Conservation (phyloP, 2,113 vertebrate genomes). For the Cryptomyrus ogoouensis region DNA sequence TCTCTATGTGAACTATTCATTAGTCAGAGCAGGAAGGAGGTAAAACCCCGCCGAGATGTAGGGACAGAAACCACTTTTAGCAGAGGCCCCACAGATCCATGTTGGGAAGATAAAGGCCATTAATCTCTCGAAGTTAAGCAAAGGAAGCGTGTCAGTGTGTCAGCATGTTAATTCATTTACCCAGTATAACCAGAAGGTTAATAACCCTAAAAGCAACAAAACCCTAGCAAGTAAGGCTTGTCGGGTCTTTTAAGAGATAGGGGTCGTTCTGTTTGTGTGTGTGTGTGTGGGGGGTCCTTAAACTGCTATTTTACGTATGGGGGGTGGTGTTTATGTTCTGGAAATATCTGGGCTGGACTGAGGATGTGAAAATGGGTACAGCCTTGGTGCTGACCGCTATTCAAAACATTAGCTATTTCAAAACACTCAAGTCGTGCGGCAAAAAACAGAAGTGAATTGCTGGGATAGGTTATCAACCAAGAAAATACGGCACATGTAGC, state of each 20-base stretch:
- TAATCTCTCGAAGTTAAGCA: conserved; percentile 50
- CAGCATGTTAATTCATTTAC: conserved; percentile 51
- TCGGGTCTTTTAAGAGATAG: not conserved
- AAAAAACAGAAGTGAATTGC: not conserved
- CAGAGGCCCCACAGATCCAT: conserved; percentile 51
- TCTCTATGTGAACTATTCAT: conserved; percentile 13
- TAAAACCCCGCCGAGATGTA: conserved; percentile 15
- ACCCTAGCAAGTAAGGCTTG: not conserved
- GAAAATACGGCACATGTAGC: not conserved
- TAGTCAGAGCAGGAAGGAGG: conserved; percentile 22
- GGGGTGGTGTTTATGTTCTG: not conserved
- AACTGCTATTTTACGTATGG: not conserved
- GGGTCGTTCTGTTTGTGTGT: not conserved
- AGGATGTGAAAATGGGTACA: not conserved
- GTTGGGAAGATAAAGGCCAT: conserved; percentile 43
- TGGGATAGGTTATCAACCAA: not conserved
- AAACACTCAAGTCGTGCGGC: not conserved
- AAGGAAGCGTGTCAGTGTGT: conserved; percentile 41
- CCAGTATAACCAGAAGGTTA: conserved; percentile 37
- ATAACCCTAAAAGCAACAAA: conserved; percentile 32
- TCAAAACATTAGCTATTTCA: not conserved
- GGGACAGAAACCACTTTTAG: conserved; percentile 42
- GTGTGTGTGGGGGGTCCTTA: not conserved
- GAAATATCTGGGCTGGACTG: not conserved
- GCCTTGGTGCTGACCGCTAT: not conserved